Percentiles rank a stretch among this genome's conserved stretches.
Evolutionary conservation across 2,797 vertebrate genomes (phyloP).

Genomic region (Halcyon smyrnensis): DNA sequence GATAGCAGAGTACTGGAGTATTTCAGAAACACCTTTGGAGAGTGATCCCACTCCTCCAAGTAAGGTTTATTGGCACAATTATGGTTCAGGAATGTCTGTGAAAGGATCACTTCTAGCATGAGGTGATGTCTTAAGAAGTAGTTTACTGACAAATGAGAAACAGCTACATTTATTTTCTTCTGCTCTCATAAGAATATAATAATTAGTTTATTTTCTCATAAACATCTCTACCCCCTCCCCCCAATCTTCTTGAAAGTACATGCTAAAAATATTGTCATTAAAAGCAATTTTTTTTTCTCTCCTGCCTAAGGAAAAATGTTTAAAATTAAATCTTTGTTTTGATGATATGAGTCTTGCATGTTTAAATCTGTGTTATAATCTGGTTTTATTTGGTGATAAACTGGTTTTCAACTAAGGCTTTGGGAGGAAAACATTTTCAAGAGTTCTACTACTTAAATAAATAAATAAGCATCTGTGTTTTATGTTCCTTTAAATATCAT

Average conservation of each 20-base stretch:
- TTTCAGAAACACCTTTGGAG: constrained; percentile 69
- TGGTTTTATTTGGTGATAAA: constrained; percentile 42
- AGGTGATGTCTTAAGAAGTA: constrained; percentile 46
- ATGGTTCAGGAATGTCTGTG: constrained; percentile 39
- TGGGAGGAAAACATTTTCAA: neutral
- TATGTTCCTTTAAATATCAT: constrained; percentile 7
- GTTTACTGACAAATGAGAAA: constrained; percentile 56
- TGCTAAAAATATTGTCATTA: constrained; percentile 57
- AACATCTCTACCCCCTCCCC: neutral
- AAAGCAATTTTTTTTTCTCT: constrained; percentile 54
- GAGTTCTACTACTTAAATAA: constrained; percentile 3
- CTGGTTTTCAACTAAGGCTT: neutral
- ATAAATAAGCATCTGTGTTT: constrained; percentile 33
- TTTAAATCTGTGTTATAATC: constrained; percentile 47
- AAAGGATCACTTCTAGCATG: neutral
- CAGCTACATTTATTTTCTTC: constrained; percentile 44
- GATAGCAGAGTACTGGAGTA: constrained; percentile 62
- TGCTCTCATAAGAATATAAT: neutral
- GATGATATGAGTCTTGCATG: neutral
- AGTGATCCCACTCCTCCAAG: constrained; percentile 10
- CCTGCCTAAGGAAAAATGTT: constrained; percentile 40
- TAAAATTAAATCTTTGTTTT: constrained; percentile 13
- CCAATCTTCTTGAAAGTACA: neutral
- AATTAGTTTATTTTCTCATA: constrained; percentile 66
- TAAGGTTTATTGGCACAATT: constrained; percentile 49